Base-by-base conservation (phyloP, 35 echinoderm and acorn worm genomes). In the Acanthaster planci region DNA sequence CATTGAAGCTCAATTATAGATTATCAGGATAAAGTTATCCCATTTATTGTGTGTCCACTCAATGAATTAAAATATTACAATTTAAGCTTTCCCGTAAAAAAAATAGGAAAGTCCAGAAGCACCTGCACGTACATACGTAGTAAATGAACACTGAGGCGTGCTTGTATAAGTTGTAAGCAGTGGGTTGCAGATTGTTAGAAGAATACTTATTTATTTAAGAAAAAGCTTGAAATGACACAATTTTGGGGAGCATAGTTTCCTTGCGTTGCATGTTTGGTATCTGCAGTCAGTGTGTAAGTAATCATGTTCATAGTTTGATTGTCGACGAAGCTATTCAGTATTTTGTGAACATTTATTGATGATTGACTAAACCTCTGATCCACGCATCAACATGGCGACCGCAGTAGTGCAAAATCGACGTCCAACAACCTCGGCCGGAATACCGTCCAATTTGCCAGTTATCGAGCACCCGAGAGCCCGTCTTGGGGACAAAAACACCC, bases 391-490 rank as follows among this genome's bases (percentile, higher is more conserved):
- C 50, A 94, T 94, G 92, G 92, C 92, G 51, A 85, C 92, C 5
- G 79, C 30, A 19, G 64, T 81, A 29, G 88, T 87, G 31, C 34
- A n/a, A 37, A 83, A 83, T 55, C 92, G 86, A 38, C 82, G 88
- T 26, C 55, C 83, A 60, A 29, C 64, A 72, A 56, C 89, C 17
- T 90, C 92, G 38, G 84, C 78, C 8, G 78, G 78, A 34, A 82
- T 86, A 64, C 82, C 59, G 12, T 56, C 82, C 30, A 97, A 97
- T 87, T 86, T 97, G 64, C 94, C 94, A 0, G 86, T 92, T n/a
- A 97, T 97, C 30, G 86, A 97, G 21, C 94, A 97, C 57, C 94
- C 94, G 16, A 92, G 68, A 67, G 84, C 90, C 38, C 89, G 94
- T 31, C 81, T 92, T 21, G 94, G 90, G 8, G 83, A 92, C 26